These are phyloP conservation scores for Meteorus sp. DNA, from an alignment of 1,140 invertebrate genomes.

Conservation along the genomic window DNA sequence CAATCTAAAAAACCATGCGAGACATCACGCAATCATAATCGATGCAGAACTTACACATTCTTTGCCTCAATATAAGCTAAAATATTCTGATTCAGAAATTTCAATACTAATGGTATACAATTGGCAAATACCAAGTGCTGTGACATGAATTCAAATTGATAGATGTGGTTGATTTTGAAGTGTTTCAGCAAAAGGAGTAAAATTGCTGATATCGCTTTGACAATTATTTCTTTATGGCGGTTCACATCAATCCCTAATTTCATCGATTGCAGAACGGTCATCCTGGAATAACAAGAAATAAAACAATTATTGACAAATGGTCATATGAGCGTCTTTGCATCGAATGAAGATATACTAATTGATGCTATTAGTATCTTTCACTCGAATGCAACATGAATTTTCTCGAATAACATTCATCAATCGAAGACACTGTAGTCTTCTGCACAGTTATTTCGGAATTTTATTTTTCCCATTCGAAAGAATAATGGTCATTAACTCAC, in stretches of 20 bases:
- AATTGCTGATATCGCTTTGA: constrained; percentile 96
- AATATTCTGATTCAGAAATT: constrained; percentile 99
- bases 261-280: constrained; percentile 95
- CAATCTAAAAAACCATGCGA: not conserved
- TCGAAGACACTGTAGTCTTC: no score
- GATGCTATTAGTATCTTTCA: no score
- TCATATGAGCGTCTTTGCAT: no score
- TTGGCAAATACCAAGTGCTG: constrained; percentile 99
- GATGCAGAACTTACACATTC: constrained; percentile 73
- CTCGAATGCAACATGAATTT: no score
- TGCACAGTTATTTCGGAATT: no score
- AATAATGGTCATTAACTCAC: constrained; percentile 54
- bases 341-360: no score
- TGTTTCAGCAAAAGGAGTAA: constrained; percentile 93
- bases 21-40: not conserved
- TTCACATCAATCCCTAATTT: constrained; percentile 97
- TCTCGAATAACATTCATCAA: no score
- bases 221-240: constrained; percentile 98
- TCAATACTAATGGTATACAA: constrained; percentile 96
- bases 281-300: no score
- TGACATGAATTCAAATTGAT: constrained; percentile 99
- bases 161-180: constrained; percentile 99
- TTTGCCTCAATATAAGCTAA: constrained; percentile 93
- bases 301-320: no score
- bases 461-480: constrained; percentile 12